Base-by-base conservation (phyloP, 1,140 invertebrate genomes). In the Drosophila yakuba region DNA sequence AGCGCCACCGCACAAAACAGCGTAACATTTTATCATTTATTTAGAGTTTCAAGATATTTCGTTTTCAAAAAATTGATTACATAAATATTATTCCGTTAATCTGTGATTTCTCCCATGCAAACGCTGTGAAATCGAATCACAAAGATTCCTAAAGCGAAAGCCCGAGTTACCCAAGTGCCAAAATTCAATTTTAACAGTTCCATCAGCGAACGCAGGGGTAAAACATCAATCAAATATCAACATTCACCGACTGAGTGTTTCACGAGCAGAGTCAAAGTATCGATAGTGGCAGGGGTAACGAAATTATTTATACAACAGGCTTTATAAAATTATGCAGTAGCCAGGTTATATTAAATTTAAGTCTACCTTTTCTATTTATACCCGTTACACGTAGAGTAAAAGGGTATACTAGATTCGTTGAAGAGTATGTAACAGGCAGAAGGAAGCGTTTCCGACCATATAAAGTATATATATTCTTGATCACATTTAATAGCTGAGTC, bases 111-210 rank as follows among this genome's bases (percentile, higher is more conserved):
- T 36, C 20, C 43, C 20, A 63, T 72, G 54, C 43, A 50, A 71
- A 51, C 39, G 25, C 25, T 45, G 48, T 36, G 23, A 74, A 85
- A 74, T 85, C 61, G 57, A 74, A 80, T 80, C 74, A 67, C 72
- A 62, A 59, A 68, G 35, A 28, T 39, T 39, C 39, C 10, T 28
- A 25, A 41, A 74, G 45, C 20, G 20, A 61, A 25, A 61, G 1
- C 4, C 11, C 28, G 52, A 71, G 44, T 50, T 35, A 47, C 44
- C 51, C 39, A 55, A 74, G 43, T 74, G 52, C 54, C 39, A 52
- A 74, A 68, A 75, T 58, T 64, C 60, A 74, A 64, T 74, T 75
- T 75, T 32, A 74, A 52, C 20, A 41, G 32, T 71, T 28, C 28
- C 17, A 41, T 35, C 17, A 2, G n/a, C 17, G 17, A 23, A 51